These are phyloP conservation scores for Encarsia formosa DNA, from an alignment of 2,888 invertebrate genomes.

Conservation along the genomic window DNA sequence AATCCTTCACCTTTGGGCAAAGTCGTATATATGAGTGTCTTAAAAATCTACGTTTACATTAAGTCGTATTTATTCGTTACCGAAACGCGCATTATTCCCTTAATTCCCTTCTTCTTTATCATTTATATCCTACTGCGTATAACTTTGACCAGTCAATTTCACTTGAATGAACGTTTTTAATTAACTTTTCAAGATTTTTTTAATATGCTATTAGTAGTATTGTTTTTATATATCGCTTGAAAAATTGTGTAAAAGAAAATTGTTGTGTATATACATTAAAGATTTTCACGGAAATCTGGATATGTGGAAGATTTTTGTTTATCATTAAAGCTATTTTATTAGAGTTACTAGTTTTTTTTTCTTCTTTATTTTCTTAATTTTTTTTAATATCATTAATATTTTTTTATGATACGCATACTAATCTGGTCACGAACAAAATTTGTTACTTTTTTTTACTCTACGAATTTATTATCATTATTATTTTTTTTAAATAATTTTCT, in stretches of 20 bases:
- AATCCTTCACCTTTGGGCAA: constrained; percentile 7
- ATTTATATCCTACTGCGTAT: background rate
- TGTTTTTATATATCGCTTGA: constrained; percentile 5
- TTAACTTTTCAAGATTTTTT: constrained; percentile 7
- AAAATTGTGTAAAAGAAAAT: constrained; percentile 14
- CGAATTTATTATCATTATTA: too few relatives aligned
- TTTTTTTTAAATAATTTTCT: too few relatives aligned
- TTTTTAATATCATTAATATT: background rate
- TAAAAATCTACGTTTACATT: constrained; percentile 22
- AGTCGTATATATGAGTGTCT: constrained; percentile 13
- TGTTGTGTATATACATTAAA: constrained; percentile 21
- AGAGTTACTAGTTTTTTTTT: too few relatives aligned
- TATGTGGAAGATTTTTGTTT: constrained; percentile 16
- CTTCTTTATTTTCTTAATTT: constrained; percentile 1
- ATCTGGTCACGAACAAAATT: too few relatives aligned
- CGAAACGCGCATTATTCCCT: constrained; percentile 4
- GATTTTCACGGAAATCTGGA: constrained; percentile 21
- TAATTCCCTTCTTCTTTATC: background rate
- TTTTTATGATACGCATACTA: too few relatives aligned
- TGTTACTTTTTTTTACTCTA: too few relatives aligned
- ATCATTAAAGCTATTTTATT: constrained; percentile 4
- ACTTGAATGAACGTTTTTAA: constrained; percentile 5
- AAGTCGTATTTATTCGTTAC: constrained; percentile 12
- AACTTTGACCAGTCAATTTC: constrained; percentile 6
- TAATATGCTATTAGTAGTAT: too few relatives aligned